Evolutionary conservation across 2,797 vertebrate genomes (phyloP).

Genomic region (Echiichthys vipera): DNA sequence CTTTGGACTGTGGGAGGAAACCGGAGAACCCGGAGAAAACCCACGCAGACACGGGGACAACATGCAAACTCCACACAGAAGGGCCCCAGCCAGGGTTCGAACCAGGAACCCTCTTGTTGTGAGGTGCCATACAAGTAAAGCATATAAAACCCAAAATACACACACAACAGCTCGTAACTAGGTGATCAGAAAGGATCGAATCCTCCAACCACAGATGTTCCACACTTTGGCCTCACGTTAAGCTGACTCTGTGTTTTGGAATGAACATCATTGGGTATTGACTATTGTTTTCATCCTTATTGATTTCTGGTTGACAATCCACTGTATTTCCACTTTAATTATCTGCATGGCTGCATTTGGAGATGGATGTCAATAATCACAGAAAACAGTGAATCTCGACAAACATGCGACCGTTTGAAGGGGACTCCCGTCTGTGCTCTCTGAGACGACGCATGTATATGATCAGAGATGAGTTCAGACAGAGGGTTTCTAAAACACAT

Average conservation of each 20-base stretch:
- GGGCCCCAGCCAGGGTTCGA: no score
- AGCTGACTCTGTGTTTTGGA: constrained; percentile 64
- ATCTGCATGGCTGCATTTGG: constrained; percentile 77
- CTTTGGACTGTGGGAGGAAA: no score
- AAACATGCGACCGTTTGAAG: constrained; percentile 32
- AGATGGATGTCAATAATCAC: constrained; percentile 67
- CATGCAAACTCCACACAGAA: no score
- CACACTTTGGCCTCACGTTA: constrained; percentile 2
- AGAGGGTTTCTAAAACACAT: not conserved
- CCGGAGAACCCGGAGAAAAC: no score
- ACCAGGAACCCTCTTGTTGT: no score
- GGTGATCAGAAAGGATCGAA: no score
- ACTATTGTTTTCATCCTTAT: constrained; percentile 64
- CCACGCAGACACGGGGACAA: no score
- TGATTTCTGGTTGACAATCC: constrained; percentile 73
- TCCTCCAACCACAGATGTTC: no score
- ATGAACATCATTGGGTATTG: constrained; percentile 64
- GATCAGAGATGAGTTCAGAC: not conserved
- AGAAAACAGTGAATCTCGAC: constrained; percentile 45
- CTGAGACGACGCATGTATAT: not conserved
- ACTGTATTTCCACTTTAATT: constrained; percentile 77
- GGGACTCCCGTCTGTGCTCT: constrained; percentile 14
- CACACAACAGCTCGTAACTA: no score
- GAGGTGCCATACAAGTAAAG: no score
- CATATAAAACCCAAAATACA: no score